phyloP scores from a whole-genome alignment of 2,888 invertebrate genomes.

The Apamea crenata region DNA sequence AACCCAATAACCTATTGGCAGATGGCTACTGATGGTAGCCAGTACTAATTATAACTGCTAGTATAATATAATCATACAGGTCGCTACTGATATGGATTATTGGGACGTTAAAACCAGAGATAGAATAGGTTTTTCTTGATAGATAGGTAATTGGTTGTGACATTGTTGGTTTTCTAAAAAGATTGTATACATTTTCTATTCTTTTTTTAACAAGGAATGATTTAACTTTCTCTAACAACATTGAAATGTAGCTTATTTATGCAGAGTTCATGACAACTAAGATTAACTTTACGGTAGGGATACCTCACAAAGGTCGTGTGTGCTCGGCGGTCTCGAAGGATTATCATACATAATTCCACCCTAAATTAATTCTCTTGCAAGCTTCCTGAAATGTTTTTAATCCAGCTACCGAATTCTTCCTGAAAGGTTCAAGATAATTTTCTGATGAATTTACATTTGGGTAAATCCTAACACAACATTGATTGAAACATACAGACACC shows the following conservation, averaged over 20 bases:
- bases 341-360: conserved; percentile 30
- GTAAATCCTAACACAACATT: neutral
- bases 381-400: conserved; percentile 23
- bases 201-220: neutral
- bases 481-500: neutral
- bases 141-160: neutral
- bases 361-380: conserved; percentile 22
- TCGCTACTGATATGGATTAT: neutral
- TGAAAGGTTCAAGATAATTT: neutral
- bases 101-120: neutral
- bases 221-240: neutral
- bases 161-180: neutral
- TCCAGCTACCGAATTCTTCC: conserved; percentile 2
- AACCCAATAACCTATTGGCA: neutral
- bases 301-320: conserved; percentile 23
- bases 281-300: conserved; percentile 29
- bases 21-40: neutral
- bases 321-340: conserved; percentile 20
- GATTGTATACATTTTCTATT: neutral
- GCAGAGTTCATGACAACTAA: neutral
- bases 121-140: no score
- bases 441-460: neutral
- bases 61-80: neutral
- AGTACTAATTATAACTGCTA: neutral
- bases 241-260: neutral